These are phyloP conservation scores for Lanistes nyassanus DNA, from an alignment of 1,140 invertebrate genomes.

Conservation along the genomic window DNA sequence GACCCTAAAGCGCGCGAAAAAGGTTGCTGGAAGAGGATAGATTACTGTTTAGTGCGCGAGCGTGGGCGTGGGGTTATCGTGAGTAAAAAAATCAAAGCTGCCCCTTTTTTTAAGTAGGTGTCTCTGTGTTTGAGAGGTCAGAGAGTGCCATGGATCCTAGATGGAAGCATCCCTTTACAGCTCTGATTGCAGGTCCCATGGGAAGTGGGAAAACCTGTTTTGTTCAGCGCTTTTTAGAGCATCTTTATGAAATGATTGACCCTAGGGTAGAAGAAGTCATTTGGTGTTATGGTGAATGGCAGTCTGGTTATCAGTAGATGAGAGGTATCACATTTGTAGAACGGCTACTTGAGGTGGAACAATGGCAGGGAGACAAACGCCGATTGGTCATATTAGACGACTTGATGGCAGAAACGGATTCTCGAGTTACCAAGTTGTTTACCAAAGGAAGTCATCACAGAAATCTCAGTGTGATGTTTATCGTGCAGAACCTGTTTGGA, in stretches of 20 bases:
- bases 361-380: not conserved
- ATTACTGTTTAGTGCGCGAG: no score
- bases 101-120: no score
- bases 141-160: conserved; percentile 22
- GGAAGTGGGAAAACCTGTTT: not conserved
- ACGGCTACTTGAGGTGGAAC: not conserved
- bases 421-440: conserved; percentile 22
- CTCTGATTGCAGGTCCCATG: not conserved
- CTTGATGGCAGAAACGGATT: conserved; percentile 27
- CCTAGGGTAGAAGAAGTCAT: not conserved
- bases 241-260: no score
- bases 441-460: conserved; percentile 30
- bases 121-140: no score
- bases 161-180: conserved; percentile 8
- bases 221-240: no score
- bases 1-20: no score
- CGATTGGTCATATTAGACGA: conserved; percentile 30
- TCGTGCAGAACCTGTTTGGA: conserved; percentile 35
- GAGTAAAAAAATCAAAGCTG: no score
- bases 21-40: no score
- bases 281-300: conserved; percentile 34
- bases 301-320: not conserved
- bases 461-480: conserved; percentile 29
- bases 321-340: conserved; percentile 15
- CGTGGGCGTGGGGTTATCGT: no score